Percentiles rank a stretch among this genome's conserved stretches.
Evolutionary conservation across 2,888 invertebrate species (phyloP).

Genomic region (Exocentrus adspersus): DNA sequence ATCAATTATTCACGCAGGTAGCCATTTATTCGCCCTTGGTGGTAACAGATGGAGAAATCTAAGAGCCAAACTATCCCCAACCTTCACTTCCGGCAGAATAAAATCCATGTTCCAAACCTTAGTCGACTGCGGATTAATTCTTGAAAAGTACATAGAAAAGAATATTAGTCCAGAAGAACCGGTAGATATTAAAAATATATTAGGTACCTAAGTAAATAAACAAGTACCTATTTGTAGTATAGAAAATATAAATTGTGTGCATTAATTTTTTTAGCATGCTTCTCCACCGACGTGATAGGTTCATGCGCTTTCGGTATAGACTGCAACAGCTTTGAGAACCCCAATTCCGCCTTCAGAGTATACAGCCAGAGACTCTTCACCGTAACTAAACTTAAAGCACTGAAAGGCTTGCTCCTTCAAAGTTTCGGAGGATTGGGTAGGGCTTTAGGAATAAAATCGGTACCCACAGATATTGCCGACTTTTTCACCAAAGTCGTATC

Average conservation of each 20-base stretch:
- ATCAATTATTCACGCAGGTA: too few relatives aligned
- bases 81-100: conserved; percentile 59
- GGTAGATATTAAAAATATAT: conserved; percentile 11
- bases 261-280: too few relatives aligned
- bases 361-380: conserved; percentile 35
- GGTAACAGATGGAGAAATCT: conserved; percentile 72
- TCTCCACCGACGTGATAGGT: conserved; percentile 68
- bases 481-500: conserved; percentile 63
- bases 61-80: conserved; percentile 39
- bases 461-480: conserved; percentile 46
- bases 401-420: background rate
- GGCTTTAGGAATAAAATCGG: background rate
- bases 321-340: conserved; percentile 66
- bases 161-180: background rate
- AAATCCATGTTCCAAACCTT: conserved; percentile 58
- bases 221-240: too few relatives aligned
- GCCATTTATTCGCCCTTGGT: conserved; percentile 5
- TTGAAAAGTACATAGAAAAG: conserved; percentile 13
- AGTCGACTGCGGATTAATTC: background rate
- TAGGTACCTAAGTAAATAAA: too few relatives aligned
- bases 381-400: background rate
- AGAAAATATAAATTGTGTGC: too few relatives aligned
- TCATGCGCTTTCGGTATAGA: conserved; percentile 69
- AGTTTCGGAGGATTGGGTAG: background rate
- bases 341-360: conserved; percentile 63